Evolutionary conservation across 1,140 invertebrate genomes (phyloP), one percentile per base, ranked within the genome.

Genomic region (Druon quercuslanigerum): DNA sequence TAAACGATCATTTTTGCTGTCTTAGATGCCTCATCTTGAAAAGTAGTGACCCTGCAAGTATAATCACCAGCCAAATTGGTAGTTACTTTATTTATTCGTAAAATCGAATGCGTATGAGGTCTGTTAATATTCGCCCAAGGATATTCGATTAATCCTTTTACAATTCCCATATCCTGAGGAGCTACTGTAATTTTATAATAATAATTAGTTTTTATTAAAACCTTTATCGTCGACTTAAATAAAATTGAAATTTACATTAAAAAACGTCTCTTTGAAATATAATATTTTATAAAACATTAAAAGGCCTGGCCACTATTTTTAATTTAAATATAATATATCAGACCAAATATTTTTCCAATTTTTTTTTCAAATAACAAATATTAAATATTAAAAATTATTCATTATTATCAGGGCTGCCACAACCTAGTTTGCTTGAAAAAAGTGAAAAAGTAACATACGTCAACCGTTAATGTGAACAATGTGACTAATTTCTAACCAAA

Each of bases 51-150:
- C 33, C 93, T 92, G 88, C 96, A 96, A 9, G 93, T 94, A 86
- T 96, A 96, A 57, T 94, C 93, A 13, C 95, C 95, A 46, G 93
- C 94, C 81, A 96, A 92, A 76, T 96, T 94, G 0, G 93, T 93
- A 2, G 94, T 94, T 2, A 94, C 93, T 78, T 93, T 93, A 54
- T 93, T 88, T 79, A 96, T 94, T 73, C 93, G 92, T 54, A 96
- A 87, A 6, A 95, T 94, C 52, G 95, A 93, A 84, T 93, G 93
- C 82, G 93, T 93, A 78, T 92, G 92, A 1, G 82, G 93, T 89
- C 50, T 91, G 90, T 76, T 94, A 92, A 80, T 88, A 89, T 46
- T 94, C 93, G 17, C 92, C 92, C 54, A 88, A 88, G 89, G 94
- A 95, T 78, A 92, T 91, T 75, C 95, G 88, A 89, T 95, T 19